phyloP scores from a whole-genome alignment of 1,140 invertebrate species.

The Temnothorax curvispinosus region DNA sequence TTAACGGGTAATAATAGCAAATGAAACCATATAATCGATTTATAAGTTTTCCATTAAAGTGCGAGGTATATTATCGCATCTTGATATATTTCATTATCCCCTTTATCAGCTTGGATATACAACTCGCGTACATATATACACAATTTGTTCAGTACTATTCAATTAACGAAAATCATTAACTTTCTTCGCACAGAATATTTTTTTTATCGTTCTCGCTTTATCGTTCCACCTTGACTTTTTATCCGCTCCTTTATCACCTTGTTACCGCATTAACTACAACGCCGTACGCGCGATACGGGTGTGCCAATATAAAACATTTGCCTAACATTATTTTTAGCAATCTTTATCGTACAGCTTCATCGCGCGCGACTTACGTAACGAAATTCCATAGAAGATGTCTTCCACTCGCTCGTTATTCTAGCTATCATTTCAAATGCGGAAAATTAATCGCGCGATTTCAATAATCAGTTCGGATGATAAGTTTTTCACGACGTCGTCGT shows the following conservation, averaged over 20 bases:
- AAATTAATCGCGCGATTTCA: slow-evolving; percentile 57
- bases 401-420: not conserved
- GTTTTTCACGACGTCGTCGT: slow-evolving; percentile 58
- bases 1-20: slow-evolving; percentile 36
- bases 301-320: not conserved
- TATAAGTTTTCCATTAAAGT: slow-evolving; percentile 41
- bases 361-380: not conserved
- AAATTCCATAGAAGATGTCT: not conserved
- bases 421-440: slow-evolving; percentile 59
- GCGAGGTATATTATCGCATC: slow-evolving; percentile 25
- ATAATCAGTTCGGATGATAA: slow-evolving; percentile 57
- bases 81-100: slow-evolving; percentile 21
- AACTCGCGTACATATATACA: not conserved
- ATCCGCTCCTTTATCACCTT: not conserved
- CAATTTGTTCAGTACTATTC: slow-evolving; percentile 2
- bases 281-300: not conserved
- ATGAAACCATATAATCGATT: slow-evolving; percentile 41
- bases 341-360: not conserved
- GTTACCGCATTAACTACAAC: not conserved
- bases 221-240: not conserved
- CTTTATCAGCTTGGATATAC: slow-evolving; percentile 14
- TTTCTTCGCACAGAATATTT: not conserved
- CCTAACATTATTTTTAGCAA: not conserved
- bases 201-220: not conserved
- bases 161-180: slow-evolving; percentile 17